Base-by-base conservation (phyloP, 2,888 invertebrate species). In the Tribolium freemani region DNA sequence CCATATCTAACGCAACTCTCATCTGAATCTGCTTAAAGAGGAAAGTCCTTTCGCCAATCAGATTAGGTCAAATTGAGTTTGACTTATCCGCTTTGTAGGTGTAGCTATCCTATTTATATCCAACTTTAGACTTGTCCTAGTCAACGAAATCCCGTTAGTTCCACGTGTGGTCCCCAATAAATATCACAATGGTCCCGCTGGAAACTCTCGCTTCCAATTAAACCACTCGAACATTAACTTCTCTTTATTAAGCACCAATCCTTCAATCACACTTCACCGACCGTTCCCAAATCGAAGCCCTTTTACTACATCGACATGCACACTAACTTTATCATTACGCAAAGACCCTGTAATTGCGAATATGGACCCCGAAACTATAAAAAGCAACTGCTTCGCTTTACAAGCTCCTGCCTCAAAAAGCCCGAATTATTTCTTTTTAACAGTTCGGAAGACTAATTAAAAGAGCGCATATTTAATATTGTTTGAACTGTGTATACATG, bases 1-100 rank as follows among this genome's bases (percentile, higher is more conserved):
- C 72, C 71, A 72, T 73, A 75, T 74, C 73, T 75, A 69, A 50
- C 68, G 67, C 69, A 72, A 75, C 66, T 73, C 66, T 77, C 76
- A 77, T 77, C 75, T 77, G 76, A 72, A 75, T 72, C 70, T 57
- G 69, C 53, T 69, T 56, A 69, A 53, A 70, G 50, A 57, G 66
- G 66, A 48, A 44, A 58, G 44, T 26, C 57, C 57, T 48, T 58
- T 66, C 26, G 13, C 53, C 71, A 66, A 71, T 71, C 66, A 64
- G 66, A 66, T 71, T 70, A 70, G 70, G 70, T 63, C 70, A 64
- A 70, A 70, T 70, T 57, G 70, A 70, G 64, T 70, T 64, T 70
- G 63, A 64, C 70, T 63, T 70, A 70, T 70, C 70, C 56, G 46
- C 54, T 70, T 69, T 70, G 54, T n/a, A 70, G 53, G 70, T 61